These are phyloP conservation scores for Perizoma affinitatum DNA, from an alignment of 2,888 invertebrate genomes.

Conservation along the genomic window DNA sequence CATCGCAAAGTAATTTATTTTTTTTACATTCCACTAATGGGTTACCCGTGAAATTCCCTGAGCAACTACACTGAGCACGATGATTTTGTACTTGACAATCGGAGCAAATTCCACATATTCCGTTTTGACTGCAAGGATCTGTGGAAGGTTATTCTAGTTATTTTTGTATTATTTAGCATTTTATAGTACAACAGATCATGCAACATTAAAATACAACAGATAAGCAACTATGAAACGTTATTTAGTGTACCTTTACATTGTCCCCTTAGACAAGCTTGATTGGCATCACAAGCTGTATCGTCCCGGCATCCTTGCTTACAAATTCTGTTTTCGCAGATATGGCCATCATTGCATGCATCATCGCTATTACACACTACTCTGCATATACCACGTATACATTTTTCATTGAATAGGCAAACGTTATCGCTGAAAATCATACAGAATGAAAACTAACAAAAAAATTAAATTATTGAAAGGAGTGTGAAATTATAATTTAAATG, in stretches of 20 bases:
- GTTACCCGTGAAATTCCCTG: constrained; percentile 91
- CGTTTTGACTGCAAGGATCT: constrained; percentile 91
- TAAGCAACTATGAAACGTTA: constrained; percentile 1
- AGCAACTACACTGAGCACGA: constrained; percentile 93
- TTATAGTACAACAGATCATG: too few species aligned
- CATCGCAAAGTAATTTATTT: constrained; percentile 89
- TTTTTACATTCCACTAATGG: constrained; percentile 90
- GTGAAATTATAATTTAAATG: too few species aligned
- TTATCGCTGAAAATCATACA: constrained; percentile 85
- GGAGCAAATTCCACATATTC: constrained; percentile 93
- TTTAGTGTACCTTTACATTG: constrained; percentile 88
- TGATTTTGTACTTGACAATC: constrained; percentile 93
- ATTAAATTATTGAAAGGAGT: not conserved
- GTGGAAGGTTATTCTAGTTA: constrained; percentile 18
- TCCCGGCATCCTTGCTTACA: constrained; percentile 94
- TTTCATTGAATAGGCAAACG: constrained; percentile 93
- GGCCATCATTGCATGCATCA: constrained; percentile 89
- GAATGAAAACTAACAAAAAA: not conserved
- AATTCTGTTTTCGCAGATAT: constrained; percentile 94
- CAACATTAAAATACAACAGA: not conserved
- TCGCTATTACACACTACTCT: constrained; percentile 94
- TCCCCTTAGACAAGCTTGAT: constrained; percentile 92
- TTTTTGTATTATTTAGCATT: not conserved
- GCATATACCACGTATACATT: constrained; percentile 92
- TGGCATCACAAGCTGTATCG: constrained; percentile 89